Evolutionary conservation across 2,113 vertebrate species (phyloP).

Genomic region (Vombatus ursinus): DNA sequence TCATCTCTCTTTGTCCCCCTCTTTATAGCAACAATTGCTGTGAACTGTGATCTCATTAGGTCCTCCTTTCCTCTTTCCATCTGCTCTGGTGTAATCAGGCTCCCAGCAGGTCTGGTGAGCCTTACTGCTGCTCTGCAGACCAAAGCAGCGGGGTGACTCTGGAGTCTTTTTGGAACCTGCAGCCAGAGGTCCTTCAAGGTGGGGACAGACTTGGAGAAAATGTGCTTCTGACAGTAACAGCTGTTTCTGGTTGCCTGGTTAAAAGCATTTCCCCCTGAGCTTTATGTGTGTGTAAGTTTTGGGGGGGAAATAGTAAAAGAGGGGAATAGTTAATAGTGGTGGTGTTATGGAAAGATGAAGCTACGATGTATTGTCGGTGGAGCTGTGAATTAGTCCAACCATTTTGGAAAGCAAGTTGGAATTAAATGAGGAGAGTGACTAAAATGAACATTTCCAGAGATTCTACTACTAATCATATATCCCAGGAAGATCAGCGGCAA

Average conservation of each 20-base stretch:
- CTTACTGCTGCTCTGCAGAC: background rate
- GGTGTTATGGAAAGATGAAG: background rate
- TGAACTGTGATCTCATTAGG: background rate
- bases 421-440: background rate
- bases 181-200: rapidly evolving
- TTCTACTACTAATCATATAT: background rate
- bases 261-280: background rate
- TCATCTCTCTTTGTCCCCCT: background rate
- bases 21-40: background rate
- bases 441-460: background rate
- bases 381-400: background rate
- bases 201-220: background rate
- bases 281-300: background rate
- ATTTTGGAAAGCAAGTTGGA: background rate
- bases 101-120: background rate
- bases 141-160: background rate
- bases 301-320: background rate
- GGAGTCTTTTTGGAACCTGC: background rate
- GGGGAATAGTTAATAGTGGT: background rate
- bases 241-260: background rate
- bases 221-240: background rate
- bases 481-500: background rate
- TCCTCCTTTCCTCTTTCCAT: background rate
- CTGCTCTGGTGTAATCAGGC: background rate
- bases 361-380: background rate